Base-by-base conservation (phyloP, 2,797 vertebrate genomes). In the Chelonia mydas region DNA sequence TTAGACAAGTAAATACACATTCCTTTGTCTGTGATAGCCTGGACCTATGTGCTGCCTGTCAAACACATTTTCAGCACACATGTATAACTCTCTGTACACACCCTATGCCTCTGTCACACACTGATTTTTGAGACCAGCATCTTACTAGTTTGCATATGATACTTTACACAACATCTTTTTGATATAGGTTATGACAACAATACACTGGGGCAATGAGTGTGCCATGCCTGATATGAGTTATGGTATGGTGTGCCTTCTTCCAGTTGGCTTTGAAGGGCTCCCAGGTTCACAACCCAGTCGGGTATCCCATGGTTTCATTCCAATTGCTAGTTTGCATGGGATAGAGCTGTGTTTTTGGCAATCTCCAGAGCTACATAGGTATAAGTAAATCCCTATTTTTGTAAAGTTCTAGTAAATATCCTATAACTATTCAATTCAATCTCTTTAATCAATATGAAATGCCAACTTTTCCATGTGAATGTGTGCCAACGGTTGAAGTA, bases 341-440 rank as follows among this genome's bases (percentile, higher is more conserved):
- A 51, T 28, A 72, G 53, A 72, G 11, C 57, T 76, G 55, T 4
- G 8, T 59, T 83, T 87, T 9, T 11, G 25, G 17, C 11, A 77
- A 72, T 23, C 17, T 0, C 0, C 49, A 80, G 74, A 81, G 80
- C 33, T 3, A 45, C 5, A 15, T 54, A 59, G 25, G 59, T 77
- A 61, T 54, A 6, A 59, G 11, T 8, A 87, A 85, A 41, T 54
- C 21, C 13, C 78, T 57, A 53, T 37, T 37, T 68, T 68, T 68
- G 23, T 2, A 57, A 84, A 83, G 76, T 76, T 90, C 19, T 89
- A 55, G 53, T 45, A 50, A 80, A 85, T 87, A 54, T 1, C 5
- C 37, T 53, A 21, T 8, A 89, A 74, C 49, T 74, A 80, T 76
- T 25, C 10, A 88, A 72, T 47, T 51, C 13, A 81, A 47, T 5